Evolutionary conservation across 2,797 vertebrate genomes (phyloP), one percentile per base, ranked within the genome.

Genomic region (Sardinella longiceps): DNA sequence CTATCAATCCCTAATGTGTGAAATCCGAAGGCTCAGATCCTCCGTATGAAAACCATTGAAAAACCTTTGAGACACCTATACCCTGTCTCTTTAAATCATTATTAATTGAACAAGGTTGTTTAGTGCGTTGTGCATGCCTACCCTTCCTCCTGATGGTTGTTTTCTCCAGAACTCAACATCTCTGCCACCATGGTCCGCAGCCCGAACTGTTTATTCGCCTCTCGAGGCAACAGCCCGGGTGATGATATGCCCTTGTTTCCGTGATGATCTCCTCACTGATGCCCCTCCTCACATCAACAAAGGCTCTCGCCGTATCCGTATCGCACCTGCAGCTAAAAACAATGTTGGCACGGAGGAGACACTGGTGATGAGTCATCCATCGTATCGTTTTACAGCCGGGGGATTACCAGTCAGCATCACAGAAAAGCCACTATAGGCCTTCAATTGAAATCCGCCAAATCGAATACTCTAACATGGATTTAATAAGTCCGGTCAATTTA

Each of bases 101-200:
- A 39, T 20, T 43, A 18, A 15, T 33, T n/a, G 12, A 33, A 12
- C 18, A 33, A 23, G 4, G 18, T 20, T 10, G 1, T 20, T 77
- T 77, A 39, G 37, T 23, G 70, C 70, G 43, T 77, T 20, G 37
- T 23, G 70, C 70, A 77, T 39, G 37, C 70, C 5, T 77, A 77
- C 70, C 70, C 70, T 77, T 77, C 70, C 70, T 77, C 70, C 18
- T 43, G 70, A 23, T 77, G 33, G 7, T 39, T 43, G 70, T 77
- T 77, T 33, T 77, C 70, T 77, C 70, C 70, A 20, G n/a, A 43
- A 43, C 70, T 77, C 33, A 77, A 20, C 70, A 77, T 77, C 37
- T 77, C 70, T 77, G 70, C 70, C 15, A 77, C 70, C 70, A 77
- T 77, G 37, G 10, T 77, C 70, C 66, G 14, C 15, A 5, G 30